Evolutionary conservation across 1,140 invertebrate genomes (phyloP).

Genomic region (Drosophila murphyi): DNA sequence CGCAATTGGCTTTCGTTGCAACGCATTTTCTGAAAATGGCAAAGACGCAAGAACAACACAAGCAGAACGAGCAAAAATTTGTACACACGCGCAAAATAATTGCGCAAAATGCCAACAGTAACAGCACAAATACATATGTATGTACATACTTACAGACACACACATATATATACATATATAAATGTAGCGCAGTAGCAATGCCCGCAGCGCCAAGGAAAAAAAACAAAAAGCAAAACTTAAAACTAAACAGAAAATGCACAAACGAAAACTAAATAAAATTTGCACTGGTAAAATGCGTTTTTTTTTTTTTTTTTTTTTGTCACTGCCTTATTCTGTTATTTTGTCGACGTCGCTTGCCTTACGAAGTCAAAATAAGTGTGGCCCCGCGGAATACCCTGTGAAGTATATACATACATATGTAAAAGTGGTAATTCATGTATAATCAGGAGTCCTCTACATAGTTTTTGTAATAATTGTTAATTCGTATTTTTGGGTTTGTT

Average conservation of each 20-base stretch:
- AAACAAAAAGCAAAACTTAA: slow-evolving; percentile 29
- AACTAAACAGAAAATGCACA: slow-evolving; percentile 39
- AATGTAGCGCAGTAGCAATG: slow-evolving; percentile 2
- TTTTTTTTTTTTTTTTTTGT: slow-evolving; percentile 23
- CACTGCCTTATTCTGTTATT: slow-evolving; percentile 1
- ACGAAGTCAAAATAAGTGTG: slow-evolving; percentile 54
- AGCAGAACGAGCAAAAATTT: slow-evolving; percentile 38
- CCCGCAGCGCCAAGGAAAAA: neutral
- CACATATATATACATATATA: neutral
- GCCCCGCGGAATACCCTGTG: no score
- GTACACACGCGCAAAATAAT: slow-evolving; percentile 54
- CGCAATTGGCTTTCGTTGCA: slow-evolving; percentile 57
- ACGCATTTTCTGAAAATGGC: slow-evolving; percentile 26
- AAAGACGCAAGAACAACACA: slow-evolving; percentile 27
- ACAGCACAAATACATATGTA: neutral
- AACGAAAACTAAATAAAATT: neutral
- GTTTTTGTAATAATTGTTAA: no score
- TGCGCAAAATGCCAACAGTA: slow-evolving; percentile 48
- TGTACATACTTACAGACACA: neutral
- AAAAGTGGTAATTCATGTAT: no score
- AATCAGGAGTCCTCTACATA: no score
- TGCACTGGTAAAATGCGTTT: slow-evolving; percentile 22
- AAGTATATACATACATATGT: no score
- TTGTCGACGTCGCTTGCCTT: slow-evolving; percentile 11
- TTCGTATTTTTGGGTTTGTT: no score